Percentiles rank a stretch among this genome's conserved stretches.
Evolutionary conservation across 2,888 invertebrate genomes (phyloP).

Genomic region (Andrena trimmerana): DNA sequence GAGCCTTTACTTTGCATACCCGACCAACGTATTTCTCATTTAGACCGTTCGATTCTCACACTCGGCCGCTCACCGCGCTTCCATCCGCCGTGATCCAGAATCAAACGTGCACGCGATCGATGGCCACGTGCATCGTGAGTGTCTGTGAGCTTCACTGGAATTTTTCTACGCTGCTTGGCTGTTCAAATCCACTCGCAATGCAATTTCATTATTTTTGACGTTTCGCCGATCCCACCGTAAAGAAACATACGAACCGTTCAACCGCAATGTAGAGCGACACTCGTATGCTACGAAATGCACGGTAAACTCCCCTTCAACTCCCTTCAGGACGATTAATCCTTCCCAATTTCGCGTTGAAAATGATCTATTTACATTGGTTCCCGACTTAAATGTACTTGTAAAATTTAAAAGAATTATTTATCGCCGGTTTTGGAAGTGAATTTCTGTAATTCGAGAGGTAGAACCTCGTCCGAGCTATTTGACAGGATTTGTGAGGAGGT

Average conservation of each 20-base stretch:
- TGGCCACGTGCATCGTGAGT: constrained; percentile 44
- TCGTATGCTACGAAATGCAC: constrained; percentile 13
- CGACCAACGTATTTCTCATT: constrained; percentile 33
- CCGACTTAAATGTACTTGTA: no score
- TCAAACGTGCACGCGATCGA: not conserved
- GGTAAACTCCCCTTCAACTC: not conserved
- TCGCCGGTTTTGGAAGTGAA: not conserved
- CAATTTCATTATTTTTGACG: constrained; percentile 78
- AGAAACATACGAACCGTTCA: constrained; percentile 39
- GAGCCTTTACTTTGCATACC: constrained; percentile 42
- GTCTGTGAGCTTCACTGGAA: constrained; percentile 72
- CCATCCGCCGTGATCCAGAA: not conserved
- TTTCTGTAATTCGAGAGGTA: no score
- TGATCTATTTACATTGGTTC: not conserved
- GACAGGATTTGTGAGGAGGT: not conserved
- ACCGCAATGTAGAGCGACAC: constrained; percentile 20
- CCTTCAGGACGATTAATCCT: not conserved
- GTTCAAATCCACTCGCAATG: constrained; percentile 70
- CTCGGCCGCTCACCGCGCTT: constrained; percentile 5
- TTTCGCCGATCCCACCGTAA: constrained; percentile 53
- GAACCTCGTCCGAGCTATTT: no score
- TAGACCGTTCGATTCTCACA: constrained; percentile 2
- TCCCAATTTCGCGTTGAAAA: not conserved
- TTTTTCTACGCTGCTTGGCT: constrained; percentile 63
- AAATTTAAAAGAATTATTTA: not conserved